These are phyloP conservation scores for Chionoecetes opilio DNA, from an alignment of 1,140 invertebrate genomes.

Conservation along the genomic window DNA sequence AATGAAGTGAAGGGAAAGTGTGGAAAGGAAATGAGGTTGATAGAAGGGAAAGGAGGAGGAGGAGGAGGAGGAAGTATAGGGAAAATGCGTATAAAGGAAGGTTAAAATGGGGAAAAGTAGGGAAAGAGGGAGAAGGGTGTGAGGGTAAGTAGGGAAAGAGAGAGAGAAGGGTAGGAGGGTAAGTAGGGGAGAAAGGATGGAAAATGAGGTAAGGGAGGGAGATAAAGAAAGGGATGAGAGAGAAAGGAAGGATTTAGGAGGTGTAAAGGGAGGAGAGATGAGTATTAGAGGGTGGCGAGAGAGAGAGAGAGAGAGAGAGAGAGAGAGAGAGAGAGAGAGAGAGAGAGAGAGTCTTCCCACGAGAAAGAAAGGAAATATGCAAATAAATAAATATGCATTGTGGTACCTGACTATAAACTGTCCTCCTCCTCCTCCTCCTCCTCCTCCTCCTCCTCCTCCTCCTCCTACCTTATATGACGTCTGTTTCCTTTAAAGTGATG, in stretches of 20 bases:
- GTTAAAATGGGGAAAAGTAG: not conserved
- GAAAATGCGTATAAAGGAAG: not conserved
- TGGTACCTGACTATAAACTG: constrained; percentile 22
- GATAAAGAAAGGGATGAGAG: not conserved
- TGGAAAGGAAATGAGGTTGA: not conserved
- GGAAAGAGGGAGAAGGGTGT: not conserved
- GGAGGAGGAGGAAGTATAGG: not conserved
- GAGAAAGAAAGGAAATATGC: not conserved
- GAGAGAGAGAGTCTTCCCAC: not conserved
- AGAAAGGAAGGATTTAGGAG: not conserved
- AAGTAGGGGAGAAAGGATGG: not conserved
- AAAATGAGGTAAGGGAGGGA: not conserved
- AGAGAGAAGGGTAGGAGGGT: not conserved
- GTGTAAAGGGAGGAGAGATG: not conserved
- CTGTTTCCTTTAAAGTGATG: too few species aligned
- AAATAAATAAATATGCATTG: not conserved
- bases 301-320: not conserved
- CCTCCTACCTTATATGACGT: not conserved
- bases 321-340: not conserved
- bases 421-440: not conserved
- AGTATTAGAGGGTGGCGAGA: not conserved
- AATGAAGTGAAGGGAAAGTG: not conserved
- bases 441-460: not conserved
- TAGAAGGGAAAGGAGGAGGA: not conserved
- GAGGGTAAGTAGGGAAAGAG: not conserved